Percentiles rank a stretch among this genome's conserved stretches.
phyloP scores from a whole-genome alignment of 2,888 invertebrate genomes.

The Nomada lathburiana region DNA sequence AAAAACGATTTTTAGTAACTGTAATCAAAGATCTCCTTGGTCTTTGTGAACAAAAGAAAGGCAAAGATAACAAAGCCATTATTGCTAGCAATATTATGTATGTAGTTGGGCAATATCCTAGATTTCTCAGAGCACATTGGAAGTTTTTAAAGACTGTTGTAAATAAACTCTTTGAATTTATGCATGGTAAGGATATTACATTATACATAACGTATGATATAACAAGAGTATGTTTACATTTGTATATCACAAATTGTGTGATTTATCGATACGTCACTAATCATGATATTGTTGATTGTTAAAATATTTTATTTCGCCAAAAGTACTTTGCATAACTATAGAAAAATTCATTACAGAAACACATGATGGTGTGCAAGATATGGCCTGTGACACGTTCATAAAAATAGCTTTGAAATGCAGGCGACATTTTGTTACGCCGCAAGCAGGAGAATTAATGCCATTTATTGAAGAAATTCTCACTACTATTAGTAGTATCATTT shows the following conservation, averaged over 20 bases:
- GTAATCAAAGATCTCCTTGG: conserved; percentile 99
- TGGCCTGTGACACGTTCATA: conserved; percentile 99
- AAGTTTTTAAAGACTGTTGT: conserved; percentile 99
- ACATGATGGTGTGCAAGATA: conserved; percentile 99
- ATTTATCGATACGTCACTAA: no score
- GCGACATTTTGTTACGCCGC: conserved; percentile 98
- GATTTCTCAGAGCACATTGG: conserved; percentile 99
- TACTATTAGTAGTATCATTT: conserved; percentile 98
- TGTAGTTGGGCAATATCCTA: conserved; percentile 99
- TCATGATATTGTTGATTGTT: no score
- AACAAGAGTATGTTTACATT: conserved; percentile 3
- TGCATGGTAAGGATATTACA: conserved; percentile 89
- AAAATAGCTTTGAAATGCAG: conserved; percentile 99
- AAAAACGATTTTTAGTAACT: conserved; percentile 98
- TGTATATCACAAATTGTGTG: background rate
- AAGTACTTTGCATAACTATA: background rate
- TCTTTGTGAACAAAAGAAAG: conserved; percentile 98
- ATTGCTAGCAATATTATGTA: conserved; percentile 99
- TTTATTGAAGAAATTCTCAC: conserved; percentile 99
- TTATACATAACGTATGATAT: background rate
- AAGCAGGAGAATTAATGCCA: conserved; percentile 97
- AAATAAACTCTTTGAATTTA: conserved; percentile 99
- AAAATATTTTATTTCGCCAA: no score
- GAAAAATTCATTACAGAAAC: conserved; percentile 88
- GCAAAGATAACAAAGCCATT: conserved; percentile 99